Evolutionary conservation across 1,140 invertebrate species (phyloP), one percentile per base, ranked within the genome.

Genomic region (Anastrepha ludens): DNA sequence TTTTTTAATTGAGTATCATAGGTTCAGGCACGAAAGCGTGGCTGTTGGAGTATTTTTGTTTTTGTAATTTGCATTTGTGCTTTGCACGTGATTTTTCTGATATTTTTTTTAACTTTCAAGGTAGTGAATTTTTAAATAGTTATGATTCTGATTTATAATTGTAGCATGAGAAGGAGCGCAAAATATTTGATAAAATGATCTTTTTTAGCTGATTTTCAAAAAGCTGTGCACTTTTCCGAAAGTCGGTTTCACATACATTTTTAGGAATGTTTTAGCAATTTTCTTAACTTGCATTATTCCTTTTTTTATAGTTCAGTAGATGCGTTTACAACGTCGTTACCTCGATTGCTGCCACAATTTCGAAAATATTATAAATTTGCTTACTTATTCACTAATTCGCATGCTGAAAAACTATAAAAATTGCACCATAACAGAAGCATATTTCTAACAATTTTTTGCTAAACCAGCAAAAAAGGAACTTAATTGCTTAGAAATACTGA

Each of bases 371-470:
- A 11, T 67, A 3, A 67, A 29, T 67, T 29, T 39, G 20, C 0
- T 3, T 67, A 20, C 6, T 67, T 29, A 39, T 13, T 67, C 29
- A 44, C 67, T 47, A 74, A 13, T 44, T 47, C 39, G 67, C 67
- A 74, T 74, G 67, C 39, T 74, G 2, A 74, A 74, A 74, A 74
- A 67, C 4, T 67, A 6, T 29, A 29, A 29, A 67, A 67, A 44
- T 44, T 44, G 67, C 67, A 74, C 41, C 15, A 41, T 47, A 74
- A 74, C 67, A 74, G 67, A 74, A 74, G 67, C 67, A 74, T 74
- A 44, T 74, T 74, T 74, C 67, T 74, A 74, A 74, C 67, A 74
- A 74, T 74, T 74, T 67, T 74, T 74, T 74, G 67, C 67, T 15
- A 4, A 3, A n/a, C 4, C 5, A 47, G 67, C 67, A 74, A 74